Percentiles rank a stretch among this genome's conserved stretches.
phyloP scores from a whole-genome alignment of 2,113 vertebrate species.

The Pyrgilauda ruficollis region DNA sequence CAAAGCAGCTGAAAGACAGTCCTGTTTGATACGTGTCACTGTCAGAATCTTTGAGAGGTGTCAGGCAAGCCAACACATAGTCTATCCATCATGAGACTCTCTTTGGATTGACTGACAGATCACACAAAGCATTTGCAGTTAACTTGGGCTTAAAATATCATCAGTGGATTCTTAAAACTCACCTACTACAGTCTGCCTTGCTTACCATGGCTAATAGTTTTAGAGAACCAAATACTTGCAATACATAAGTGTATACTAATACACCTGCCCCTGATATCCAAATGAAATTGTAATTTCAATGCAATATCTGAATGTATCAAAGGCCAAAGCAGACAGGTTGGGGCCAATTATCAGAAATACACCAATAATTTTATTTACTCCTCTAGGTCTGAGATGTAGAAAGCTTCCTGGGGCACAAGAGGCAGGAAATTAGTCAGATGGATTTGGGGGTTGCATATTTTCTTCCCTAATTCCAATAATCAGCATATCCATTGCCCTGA shows the following conservation, averaged over 20 bases:
- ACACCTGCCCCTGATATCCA: background rate
- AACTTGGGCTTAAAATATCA: background rate
- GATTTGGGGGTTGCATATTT: background rate
- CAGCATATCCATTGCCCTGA: background rate
- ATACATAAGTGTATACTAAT: background rate
- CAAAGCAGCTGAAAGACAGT: constrained; percentile 33
- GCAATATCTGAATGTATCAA: background rate
- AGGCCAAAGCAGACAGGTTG: background rate
- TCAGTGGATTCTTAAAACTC: background rate
- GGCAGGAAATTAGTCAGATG: background rate
- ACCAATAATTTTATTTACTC: background rate
- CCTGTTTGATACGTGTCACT: constrained; percentile 44
- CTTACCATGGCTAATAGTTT: background rate
- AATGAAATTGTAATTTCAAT: background rate
- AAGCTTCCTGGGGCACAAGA: background rate
- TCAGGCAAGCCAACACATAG: constrained; percentile 60
- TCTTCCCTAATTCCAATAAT: background rate
- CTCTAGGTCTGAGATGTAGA: background rate
- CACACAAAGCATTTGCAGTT: background rate
- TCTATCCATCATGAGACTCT: constrained; percentile 19
- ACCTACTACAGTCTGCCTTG: background rate
- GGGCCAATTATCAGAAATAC: background rate
- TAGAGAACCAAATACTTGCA: background rate
- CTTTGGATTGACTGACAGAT: constrained; percentile 44
- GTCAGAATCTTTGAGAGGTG: constrained; percentile 45